Percentiles rank a stretch among this genome's conserved stretches.
These are phyloP conservation scores for Cyphomyrus discorhynchus DNA, from an alignment of 2,113 vertebrate species.

Conservation along the genomic window DNA sequence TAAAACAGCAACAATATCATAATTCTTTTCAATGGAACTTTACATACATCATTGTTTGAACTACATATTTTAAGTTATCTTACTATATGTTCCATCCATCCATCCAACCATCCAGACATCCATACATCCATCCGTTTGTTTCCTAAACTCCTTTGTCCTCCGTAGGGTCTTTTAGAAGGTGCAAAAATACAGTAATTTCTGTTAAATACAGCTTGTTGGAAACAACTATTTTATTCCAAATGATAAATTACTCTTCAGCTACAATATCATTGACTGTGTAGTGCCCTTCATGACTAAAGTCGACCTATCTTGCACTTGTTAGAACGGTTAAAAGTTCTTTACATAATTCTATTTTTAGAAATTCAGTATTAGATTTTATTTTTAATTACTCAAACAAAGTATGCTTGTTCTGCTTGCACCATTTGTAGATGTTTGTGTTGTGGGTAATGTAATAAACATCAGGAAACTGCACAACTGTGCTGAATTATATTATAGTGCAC, in stretches of 20 bases:
- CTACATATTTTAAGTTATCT: neutral
- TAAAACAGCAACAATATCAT: neutral
- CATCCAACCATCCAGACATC: neutral
- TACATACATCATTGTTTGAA: neutral
- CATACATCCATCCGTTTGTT: neutral
- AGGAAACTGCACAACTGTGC: neutral
- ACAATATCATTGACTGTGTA: neutral
- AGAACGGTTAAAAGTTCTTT: neutral
- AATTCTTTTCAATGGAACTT: neutral
- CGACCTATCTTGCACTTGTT: neutral
- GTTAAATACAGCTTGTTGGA: neutral
- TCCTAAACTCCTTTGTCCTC: neutral
- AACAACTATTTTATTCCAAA: neutral
- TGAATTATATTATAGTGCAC: neutral
- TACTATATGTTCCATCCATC: neutral
- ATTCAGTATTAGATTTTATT: neutral
- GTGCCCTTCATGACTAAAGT: neutral
- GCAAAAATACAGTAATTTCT: neutral
- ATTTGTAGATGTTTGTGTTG: neutral
- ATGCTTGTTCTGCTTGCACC: neutral
- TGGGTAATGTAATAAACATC: neutral
- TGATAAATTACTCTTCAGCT: neutral
- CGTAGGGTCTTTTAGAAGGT: neutral
- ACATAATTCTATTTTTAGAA: neutral
- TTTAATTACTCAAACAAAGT: neutral